Evolutionary conservation across 2,797 vertebrate species (phyloP).

Genomic region (Malurus splendens): DNA sequence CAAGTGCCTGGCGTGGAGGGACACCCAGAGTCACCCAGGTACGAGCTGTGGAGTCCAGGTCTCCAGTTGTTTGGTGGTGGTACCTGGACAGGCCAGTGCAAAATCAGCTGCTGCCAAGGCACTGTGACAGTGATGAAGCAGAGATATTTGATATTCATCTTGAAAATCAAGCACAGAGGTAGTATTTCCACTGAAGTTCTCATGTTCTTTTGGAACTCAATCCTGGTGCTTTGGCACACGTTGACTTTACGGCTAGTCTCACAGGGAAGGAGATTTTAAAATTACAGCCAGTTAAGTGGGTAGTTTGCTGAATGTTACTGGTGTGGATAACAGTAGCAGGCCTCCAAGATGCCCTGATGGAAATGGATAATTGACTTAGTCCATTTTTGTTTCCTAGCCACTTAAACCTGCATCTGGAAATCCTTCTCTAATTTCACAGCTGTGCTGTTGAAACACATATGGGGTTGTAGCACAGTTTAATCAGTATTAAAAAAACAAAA

Average conservation of each 20-base stretch:
- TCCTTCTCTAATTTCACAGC: constrained; percentile 56
- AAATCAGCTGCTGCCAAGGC: not conserved
- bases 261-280: constrained; percentile 61
- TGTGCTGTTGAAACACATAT: constrained; percentile 20
- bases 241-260: constrained; percentile 66
- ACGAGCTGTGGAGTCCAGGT: not conserved
- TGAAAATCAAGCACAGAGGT: not conserved
- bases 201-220: constrained; percentile 40
- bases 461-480: not conserved
- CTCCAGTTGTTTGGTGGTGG: not conserved
- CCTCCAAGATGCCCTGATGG: constrained; percentile 45
- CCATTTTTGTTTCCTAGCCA: constrained; percentile 42
- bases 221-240: constrained; percentile 45
- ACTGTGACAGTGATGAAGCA: not conserved
- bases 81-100: accelerated
- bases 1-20: not conserved
- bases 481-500: constrained; percentile 14
- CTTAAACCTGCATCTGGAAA: constrained; percentile 62
- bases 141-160: not conserved
- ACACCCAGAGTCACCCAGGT: too few relatives aligned
- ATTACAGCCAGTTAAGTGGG: constrained; percentile 53
- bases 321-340: constrained; percentile 52
- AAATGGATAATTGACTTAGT: constrained; percentile 42
- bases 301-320: constrained; percentile 46
- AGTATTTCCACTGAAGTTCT: constrained; percentile 4